phyloP scores from a whole-genome alignment of 2,888 invertebrate genomes.

The Caenorhabditis panamensis region DNA sequence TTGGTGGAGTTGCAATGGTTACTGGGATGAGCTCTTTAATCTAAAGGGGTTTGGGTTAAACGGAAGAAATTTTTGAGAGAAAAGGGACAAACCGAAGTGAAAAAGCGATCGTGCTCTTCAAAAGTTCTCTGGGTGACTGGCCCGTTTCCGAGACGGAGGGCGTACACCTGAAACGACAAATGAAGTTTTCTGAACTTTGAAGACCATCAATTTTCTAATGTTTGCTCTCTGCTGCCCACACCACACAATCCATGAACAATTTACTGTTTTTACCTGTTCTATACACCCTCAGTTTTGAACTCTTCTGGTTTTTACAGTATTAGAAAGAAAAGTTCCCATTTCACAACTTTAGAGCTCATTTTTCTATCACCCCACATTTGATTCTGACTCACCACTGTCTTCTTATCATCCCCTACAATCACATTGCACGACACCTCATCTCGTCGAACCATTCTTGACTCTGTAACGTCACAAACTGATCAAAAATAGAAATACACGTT shows the following conservation, averaged over 20 bases:
- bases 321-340: no score
- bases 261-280: no score
- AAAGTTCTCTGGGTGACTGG: conserved; percentile 70
- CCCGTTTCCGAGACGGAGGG: conserved; percentile 65
- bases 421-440: conserved; percentile 58
- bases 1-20: conserved; percentile 43
- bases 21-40: conserved; percentile 53
- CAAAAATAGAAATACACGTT: not conserved
- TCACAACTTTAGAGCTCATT: no score
- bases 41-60: conserved; percentile 14
- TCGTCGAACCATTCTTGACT: conserved; percentile 32
- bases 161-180: conserved; percentile 64
- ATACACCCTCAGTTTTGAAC: no score
- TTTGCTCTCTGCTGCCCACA: no score
- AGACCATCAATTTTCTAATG: no score
- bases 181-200: conserved; percentile 11
- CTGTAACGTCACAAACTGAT: conserved; percentile 22
- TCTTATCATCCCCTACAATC: conserved; percentile 61
- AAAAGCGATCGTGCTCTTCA: conserved; percentile 75
- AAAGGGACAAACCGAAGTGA: conserved; percentile 45
- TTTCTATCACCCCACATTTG: no score
- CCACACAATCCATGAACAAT: no score
- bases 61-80: not conserved
- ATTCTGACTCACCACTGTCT: conserved; percentile 62
- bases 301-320: no score